Percentiles rank a stretch among this genome's conserved stretches.
Evolutionary conservation across 2,113 vertebrate genomes (phyloP).

Genomic region (Microtus montanus): DNA sequence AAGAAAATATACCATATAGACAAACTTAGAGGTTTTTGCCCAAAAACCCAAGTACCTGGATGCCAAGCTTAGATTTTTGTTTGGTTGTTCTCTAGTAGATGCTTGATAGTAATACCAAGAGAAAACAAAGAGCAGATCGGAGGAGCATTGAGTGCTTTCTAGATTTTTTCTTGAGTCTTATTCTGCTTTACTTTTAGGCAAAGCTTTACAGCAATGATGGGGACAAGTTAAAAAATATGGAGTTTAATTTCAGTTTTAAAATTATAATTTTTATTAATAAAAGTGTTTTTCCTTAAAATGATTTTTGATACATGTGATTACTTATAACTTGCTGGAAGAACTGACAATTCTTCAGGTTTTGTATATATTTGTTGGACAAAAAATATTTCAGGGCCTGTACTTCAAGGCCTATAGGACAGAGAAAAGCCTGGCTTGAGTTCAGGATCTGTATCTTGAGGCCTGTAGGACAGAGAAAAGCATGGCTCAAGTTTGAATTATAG

Average conservation of each 20-base stretch:
- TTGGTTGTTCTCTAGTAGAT: not conserved
- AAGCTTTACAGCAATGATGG: not conserved
- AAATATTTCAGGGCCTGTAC: too few species aligned
- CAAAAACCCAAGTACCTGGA: not conserved
- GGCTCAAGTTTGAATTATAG: too few species aligned
- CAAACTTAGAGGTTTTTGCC: not conserved
- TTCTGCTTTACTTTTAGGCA: not conserved
- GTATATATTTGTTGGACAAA: too few species aligned
- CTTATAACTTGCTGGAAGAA: not conserved
- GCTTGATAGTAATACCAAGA: not conserved
- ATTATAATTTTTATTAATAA: not conserved
- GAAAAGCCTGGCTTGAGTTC: too few species aligned
- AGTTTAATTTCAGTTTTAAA: not conserved
- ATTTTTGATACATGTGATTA: not conserved
- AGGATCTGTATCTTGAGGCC: too few species aligned
- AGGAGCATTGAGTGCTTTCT: not conserved
- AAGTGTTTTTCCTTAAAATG: not conserved
- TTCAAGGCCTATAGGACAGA: too few species aligned
- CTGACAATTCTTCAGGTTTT: not conserved
- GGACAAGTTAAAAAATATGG: not conserved
- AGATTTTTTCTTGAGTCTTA: not conserved
- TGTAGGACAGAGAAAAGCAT: too few species aligned
- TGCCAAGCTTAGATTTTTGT: not conserved
- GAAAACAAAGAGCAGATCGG: not conserved
- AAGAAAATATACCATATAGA: not conserved